Conservation (phyloP, 2,797 vertebrate species). For the Coregonus suidteri region DNA sequence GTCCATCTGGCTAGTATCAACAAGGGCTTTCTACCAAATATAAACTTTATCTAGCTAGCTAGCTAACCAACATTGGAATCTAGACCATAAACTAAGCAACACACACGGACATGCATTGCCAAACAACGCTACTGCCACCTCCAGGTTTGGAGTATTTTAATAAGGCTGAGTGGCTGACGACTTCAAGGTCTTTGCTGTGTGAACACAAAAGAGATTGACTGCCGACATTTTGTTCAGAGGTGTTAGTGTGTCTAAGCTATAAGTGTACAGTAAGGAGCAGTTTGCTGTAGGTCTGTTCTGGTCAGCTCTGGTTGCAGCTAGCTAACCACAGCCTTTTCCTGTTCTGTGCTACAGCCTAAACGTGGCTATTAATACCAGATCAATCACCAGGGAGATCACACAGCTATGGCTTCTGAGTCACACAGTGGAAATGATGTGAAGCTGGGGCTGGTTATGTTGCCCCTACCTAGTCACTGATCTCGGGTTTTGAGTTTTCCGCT, state of each 20-base stretch:
- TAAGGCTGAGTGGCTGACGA: no score
- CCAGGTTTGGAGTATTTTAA: conserved; percentile 24
- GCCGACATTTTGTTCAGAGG: no score
- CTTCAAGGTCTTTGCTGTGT: no score
- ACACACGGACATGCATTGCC: no score
- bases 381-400: conserved; percentile 51
- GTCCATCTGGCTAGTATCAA: no score
- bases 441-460: conserved; percentile 22
- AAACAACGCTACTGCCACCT: conserved; percentile 24
- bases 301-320: conserved; percentile 53
- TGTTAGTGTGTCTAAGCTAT: no score
- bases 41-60: no score
- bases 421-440: conserved; percentile 20
- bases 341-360: background rate
- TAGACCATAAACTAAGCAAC: no score
- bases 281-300: conserved; percentile 31
- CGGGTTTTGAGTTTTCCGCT: no score
- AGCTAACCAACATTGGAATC: no score
- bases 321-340: conserved; percentile 54
- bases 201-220: no score
- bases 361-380: conserved; percentile 43
- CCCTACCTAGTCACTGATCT: background rate
- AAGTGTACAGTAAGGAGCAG: background rate
- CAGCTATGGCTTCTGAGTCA: conserved; percentile 33
- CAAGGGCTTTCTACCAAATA: no score